Conservation (phyloP, 2,797 vertebrate species). For the Rhincodon typus region DNA sequence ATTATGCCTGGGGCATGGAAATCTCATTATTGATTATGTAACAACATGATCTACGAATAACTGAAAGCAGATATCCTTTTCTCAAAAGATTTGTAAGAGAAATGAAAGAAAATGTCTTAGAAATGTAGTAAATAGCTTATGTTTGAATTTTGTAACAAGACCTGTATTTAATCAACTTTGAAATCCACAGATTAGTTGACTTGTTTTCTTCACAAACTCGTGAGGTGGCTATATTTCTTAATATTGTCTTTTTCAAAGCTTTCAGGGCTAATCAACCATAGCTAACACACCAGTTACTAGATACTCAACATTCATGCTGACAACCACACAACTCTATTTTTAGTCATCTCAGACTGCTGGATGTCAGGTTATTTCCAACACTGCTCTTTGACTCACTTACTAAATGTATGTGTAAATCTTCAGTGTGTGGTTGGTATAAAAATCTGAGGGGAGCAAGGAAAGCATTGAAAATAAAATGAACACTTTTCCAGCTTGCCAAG, state of each 20-base stretch:
- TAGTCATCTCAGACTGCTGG: background rate
- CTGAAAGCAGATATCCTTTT: background rate
- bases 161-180: background rate
- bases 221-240: background rate
- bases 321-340: constrained; percentile 15
- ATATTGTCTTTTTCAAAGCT: background rate
- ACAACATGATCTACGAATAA: background rate
- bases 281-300: background rate
- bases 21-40: background rate
- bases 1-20: background rate
- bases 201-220: background rate
- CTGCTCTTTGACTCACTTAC: background rate
- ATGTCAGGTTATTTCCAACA: background rate
- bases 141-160: background rate
- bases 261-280: background rate
- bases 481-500: background rate
- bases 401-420: background rate
- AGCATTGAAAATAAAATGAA: background rate
- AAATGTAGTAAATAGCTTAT: background rate
- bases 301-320: constrained; percentile 7
- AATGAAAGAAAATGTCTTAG: background rate
- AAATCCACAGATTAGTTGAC: background rate
- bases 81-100: background rate
- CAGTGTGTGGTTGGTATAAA: background rate
- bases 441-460: background rate